A percentile compares a stretch with the other conserved stretches of the same genome.
Evolutionary conservation across 2,113 vertebrate genomes (phyloP).

Genomic region (Buteo buteo): DNA sequence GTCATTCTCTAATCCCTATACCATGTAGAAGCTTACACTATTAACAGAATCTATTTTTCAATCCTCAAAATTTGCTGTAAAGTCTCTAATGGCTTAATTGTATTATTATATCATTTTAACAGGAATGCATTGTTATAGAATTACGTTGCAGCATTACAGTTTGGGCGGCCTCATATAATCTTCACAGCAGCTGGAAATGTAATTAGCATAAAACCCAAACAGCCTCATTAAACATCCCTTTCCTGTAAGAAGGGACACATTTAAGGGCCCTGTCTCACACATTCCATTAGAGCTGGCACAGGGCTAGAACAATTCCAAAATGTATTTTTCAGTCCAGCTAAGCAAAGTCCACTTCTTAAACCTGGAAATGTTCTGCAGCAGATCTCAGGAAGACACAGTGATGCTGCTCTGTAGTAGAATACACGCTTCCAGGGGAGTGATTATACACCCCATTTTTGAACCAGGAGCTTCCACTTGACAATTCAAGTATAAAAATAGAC

Average conservation of each 20-base stretch:
- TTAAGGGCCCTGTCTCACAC: background rate
- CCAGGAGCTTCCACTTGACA: background rate
- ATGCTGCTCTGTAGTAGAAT: background rate
- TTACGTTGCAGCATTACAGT: background rate
- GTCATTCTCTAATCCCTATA: background rate
- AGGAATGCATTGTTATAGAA: conserved; percentile 28
- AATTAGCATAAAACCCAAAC: conserved; percentile 53
- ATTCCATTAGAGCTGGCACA: background rate
- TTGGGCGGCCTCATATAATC: conserved; percentile 20
- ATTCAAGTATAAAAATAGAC: conserved; percentile 31
- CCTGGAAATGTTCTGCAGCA: background rate
- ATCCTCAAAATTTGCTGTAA: background rate
- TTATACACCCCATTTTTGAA: background rate
- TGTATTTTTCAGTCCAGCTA: background rate
- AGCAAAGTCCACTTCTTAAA: background rate
- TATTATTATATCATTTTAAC: background rate
- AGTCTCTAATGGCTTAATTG: background rate
- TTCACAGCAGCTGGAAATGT: conserved; percentile 61
- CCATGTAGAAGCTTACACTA: background rate
- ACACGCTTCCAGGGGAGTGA: background rate
- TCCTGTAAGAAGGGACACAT: background rate
- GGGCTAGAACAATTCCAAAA: background rate
- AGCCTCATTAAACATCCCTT: conserved; percentile 18
- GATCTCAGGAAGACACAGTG: background rate
- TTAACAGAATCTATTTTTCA: background rate